phyloP scores from a whole-genome alignment of 2,113 vertebrate species.

The Accipiter virgatus region DNA sequence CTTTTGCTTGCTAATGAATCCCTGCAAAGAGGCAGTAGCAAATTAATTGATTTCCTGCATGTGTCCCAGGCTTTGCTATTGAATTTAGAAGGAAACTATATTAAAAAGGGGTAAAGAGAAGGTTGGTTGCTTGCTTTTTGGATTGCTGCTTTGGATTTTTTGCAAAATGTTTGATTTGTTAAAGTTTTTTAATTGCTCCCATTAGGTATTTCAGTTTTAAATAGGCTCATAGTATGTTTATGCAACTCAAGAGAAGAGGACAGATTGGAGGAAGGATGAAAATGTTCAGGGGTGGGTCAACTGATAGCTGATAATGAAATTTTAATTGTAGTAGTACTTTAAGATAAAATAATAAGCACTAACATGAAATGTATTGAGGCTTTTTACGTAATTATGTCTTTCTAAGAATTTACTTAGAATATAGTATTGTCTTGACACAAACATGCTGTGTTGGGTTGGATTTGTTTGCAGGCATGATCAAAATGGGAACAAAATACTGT shows the following conservation, averaged over 20 bases:
- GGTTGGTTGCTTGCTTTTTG: neutral
- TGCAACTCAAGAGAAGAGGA: neutral
- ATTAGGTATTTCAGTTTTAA: slow-evolving; percentile 15
- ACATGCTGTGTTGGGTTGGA: neutral
- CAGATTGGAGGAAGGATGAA: neutral
- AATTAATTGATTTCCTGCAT: slow-evolving; percentile 47
- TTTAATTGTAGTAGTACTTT: neutral
- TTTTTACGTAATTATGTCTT: neutral
- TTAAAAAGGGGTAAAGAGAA: neutral
- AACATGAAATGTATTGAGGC: neutral
- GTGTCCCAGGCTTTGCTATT: neutral
- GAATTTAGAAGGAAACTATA: neutral
- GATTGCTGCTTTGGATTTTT: neutral
- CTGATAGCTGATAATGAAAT: neutral
- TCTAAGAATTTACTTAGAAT: neutral
- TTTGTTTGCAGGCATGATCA: neutral
- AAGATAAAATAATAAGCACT: neutral
- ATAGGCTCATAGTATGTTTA: neutral
- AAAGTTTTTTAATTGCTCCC: neutral
- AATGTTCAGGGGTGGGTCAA: neutral
- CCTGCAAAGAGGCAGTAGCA: neutral
- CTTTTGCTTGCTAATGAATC: slow-evolving; percentile 15
- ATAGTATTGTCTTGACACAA: neutral
- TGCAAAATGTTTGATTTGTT: neutral
- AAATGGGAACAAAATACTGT: neutral